Evolutionary conservation across 2,113 vertebrate genomes (phyloP), one percentile per base, ranked within the genome.

Genomic region (Petrocephalus microphthalmus): DNA sequence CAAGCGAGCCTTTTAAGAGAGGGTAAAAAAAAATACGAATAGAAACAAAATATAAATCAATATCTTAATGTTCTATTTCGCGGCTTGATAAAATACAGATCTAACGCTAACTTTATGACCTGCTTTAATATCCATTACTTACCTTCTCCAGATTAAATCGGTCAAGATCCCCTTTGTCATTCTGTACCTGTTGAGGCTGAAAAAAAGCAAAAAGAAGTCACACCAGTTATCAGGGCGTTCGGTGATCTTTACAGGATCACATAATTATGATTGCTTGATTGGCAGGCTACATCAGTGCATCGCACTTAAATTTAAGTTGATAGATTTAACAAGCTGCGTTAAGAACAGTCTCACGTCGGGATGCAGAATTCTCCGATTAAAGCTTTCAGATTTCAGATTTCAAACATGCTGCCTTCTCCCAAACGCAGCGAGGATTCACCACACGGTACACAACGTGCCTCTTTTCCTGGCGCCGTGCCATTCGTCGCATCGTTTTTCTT

Each of bases 121-220:
- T n/a, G 20, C 15, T 25, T 51, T 51, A 84, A 84, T 22, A 51
- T 45, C 22, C 71, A 78, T 84, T 15, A 49, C 45, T 84, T 93
- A 99, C 98, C 96, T 97, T 98, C 93, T 99, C 98, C 0, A 99
- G 94, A 90, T 91, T 96, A 91, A 99, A 95, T 57, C 94, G 94
- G 88, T 95, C 94, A 47, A 51, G 1, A 0, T 88, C 88, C 0
- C n/a, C 56, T 33, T 91, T 92, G 90, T 93, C 93, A 53, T 95
- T 89, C 10, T 56, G 91, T 91, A 88, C 37, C 47, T 91, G 94
- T 95, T 90, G 25, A 88, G 92, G 82, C 8, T 91, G 89, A 89
- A 89, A 90, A 91, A 22, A 52, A 71, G 49, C 37, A 87, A 25
- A 87, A 11, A 25, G 87, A 15, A 45, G 67, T 54, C 60, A 86